Conservation (phyloP, 2,888 invertebrate species). For the Mythimna vitellina region DNA sequence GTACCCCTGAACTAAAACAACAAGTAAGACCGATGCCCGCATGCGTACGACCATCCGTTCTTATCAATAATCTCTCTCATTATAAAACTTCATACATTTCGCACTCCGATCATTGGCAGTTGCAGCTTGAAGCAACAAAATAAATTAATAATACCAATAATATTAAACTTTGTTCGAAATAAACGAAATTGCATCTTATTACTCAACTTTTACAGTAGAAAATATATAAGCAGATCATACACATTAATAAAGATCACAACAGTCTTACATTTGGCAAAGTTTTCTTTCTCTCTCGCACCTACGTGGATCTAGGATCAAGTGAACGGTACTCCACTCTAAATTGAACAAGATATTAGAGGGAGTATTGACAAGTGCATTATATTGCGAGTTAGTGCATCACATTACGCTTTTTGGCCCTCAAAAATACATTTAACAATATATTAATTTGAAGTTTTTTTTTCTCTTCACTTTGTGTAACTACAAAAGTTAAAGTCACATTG, state of each 20-base stretch:
- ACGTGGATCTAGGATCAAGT: constrained; percentile 1
- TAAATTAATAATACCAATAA: constrained; percentile 18
- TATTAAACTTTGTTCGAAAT: constrained; percentile 15
- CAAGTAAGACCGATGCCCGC: constrained; percentile 6
- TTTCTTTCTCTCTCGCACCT: constrained; percentile 22
- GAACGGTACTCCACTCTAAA: constrained; percentile 14
- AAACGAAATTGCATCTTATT: constrained; percentile 23
- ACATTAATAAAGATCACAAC: constrained; percentile 30
- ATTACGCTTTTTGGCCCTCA: neutral
- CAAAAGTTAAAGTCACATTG: no score
- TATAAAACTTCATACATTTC: constrained; percentile 8
- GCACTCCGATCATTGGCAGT: constrained; percentile 19
- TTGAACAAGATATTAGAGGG: neutral
- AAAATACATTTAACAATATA: neutral
- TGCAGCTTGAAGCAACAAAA: constrained; percentile 13
- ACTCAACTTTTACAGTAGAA: neutral
- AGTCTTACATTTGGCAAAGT: constrained; percentile 47
- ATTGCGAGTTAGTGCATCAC: neutral
- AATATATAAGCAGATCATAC: constrained; percentile 39
- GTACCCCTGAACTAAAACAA: neutral
- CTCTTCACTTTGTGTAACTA: neutral
- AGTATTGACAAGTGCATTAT: constrained; percentile 8
- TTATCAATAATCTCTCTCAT: constrained; percentile 33
- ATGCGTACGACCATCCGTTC: constrained; percentile 2
- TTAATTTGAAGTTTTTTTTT: neutral